Conservation (phyloP, 1,140 invertebrate species). For the Leptinotarsa lineolata region DNA sequence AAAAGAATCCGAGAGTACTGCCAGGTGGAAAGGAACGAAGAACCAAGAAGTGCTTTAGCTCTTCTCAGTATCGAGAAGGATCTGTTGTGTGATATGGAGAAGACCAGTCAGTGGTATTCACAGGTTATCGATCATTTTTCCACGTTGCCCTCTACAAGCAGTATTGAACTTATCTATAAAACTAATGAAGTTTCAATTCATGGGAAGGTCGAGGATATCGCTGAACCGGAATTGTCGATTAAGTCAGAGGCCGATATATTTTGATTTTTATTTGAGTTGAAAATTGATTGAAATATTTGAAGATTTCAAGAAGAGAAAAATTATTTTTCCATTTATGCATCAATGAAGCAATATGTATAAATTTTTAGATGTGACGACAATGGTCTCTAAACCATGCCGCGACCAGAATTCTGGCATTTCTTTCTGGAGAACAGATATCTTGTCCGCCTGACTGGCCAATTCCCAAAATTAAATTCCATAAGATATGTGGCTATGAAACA, state of each 20-base stretch:
- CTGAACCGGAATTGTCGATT: constrained; percentile 6
- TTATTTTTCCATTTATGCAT: too few species aligned
- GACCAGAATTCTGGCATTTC: too few species aligned
- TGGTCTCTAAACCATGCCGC: too few species aligned
- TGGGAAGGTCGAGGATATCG: constrained; percentile 1
- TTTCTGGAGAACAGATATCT: too few species aligned
- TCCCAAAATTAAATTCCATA: too few species aligned
- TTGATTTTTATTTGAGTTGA: neutral
- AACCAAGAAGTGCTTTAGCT: constrained; percentile 17
- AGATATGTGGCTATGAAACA: too few species aligned
- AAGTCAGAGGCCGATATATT: constrained; percentile 10
- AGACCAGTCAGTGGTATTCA: constrained; percentile 7
- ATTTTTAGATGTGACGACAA: too few species aligned
- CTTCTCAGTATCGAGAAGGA: constrained; percentile 12
- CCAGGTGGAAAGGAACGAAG: constrained; percentile 11
- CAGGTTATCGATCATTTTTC: constrained; percentile 19
- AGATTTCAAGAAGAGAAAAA: too few species aligned
- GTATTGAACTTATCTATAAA: constrained; percentile 15
- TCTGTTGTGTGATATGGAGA: neutral
- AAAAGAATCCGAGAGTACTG: constrained; percentile 5
- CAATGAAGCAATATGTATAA: too few species aligned
- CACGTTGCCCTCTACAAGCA: constrained; percentile 14
- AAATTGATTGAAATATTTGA: too few species aligned
- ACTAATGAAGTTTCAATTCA: neutral
- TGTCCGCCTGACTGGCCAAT: too few species aligned